Base-by-base conservation (phyloP, 2,113 vertebrate species). In the Leiothrix lutea region DNA sequence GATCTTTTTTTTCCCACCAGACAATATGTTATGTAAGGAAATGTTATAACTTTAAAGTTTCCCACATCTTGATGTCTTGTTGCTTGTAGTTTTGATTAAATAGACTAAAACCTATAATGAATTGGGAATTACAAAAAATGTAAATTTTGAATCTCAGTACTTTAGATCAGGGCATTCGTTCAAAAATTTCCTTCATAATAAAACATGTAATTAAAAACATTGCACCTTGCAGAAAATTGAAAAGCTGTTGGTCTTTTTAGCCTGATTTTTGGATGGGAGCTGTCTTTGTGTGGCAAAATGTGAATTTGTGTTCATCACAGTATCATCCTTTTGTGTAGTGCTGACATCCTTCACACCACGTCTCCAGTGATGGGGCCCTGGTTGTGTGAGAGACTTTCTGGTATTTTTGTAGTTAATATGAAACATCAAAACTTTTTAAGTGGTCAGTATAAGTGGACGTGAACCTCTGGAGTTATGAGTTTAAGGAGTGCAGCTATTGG, bases 291-390 rank as follows among this genome's bases (percentile, higher is more conserved):
- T 64, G 48, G 23, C 24, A 82, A 35, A 74, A 35, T 1, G 1
- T 0, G 2, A 74, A 67, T 8, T 24, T 11, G 7, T 73, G 24
- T 36, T 79, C 23, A 38, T 38, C 36, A 38, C 36, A 38, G 10
- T 38, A 38, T 38, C 36, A 26, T 51, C 29, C 44, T 33, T 3
- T 47, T 35, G 47, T 15, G n/a, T 29, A 57, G 11, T 8, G 20
- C 50, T 56, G 31, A 38, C 0, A 0, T 70, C n/a, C 64, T 91
- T 54, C 44, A 57, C 6, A 26, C n/a, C 4, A 13, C 0, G 0
- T 50, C 33, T 78, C 33, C 23, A 40, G 0, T 51, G 13, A 57
- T 35, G 21, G 11, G 6, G 8, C 73, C 11, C 12, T 22, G 6
- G 20, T 62, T 58, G 36, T 61, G 25, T 82, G 51, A 47, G 71